Base-by-base conservation (phyloP, 92 coral and sea anemone species). In the Zoanthus sansibaricus region DNA sequence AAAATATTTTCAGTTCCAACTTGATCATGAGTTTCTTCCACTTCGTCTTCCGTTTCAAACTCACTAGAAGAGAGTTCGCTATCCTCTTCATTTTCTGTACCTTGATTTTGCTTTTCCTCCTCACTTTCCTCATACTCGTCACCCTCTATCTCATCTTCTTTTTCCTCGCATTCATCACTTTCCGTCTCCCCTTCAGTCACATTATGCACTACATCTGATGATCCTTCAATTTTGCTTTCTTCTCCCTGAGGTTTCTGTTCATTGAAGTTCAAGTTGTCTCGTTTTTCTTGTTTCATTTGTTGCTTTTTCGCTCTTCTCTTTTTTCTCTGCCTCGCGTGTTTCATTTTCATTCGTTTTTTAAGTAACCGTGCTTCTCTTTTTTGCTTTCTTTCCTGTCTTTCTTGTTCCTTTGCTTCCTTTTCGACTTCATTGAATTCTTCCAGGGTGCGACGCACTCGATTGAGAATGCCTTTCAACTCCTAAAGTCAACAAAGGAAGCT, bases 381-480 rank as follows among this genome's bases (percentile, higher is more conserved):
- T 75, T 55, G 59, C 18, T 59, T 64, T 7, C 61, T 71, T 56
- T 83, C 88, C 72, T 78, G 79, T 51, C 67, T 72, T 49, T 21
- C 72, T 14, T 54, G 74, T 17, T 83, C 71, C 51, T 78, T 21
- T 6, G 33, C 62, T 46, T 67, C 88, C 8, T 72, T 49, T 14
- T 87, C 83, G 0, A 79, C 87, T 7, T 62, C 84, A 49, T 44
- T 61, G 16, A 91, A 86, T 31, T 89, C 95, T 5, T 73, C 82
- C 18, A 91, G 58, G 18, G 94, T 73, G 4, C 91, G 59, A 32
- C 69, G 82, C 3, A 94, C 91, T 21, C 98, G 90, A 2, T 78
- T 77, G 20, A 91, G 78, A 61, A 94, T 88, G 1, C 49, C 7
- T 20, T 80, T 82, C 55, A 94, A 76, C 55, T 94, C 94, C 68